phyloP scores from a whole-genome alignment of 1,140 invertebrate genomes.

The Leptinotarsa defecta region DNA sequence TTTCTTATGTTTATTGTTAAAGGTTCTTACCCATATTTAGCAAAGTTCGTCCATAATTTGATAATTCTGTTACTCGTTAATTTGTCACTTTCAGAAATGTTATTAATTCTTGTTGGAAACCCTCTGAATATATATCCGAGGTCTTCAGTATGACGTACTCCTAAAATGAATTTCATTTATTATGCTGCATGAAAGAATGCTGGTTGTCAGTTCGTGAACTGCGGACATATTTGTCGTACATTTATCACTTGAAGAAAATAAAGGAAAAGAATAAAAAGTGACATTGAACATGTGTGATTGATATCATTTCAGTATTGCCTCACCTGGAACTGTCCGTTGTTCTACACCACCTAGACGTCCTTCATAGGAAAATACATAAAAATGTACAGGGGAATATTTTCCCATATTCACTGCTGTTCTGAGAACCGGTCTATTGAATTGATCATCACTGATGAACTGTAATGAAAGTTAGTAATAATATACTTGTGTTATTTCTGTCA shows the following conservation, averaged over 20 bases:
- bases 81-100: slow-evolving; percentile 52
- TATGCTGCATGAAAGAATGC: too few species aligned
- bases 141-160: slow-evolving; percentile 67
- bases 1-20: too few species aligned
- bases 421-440: slow-evolving; percentile 43
- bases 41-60: slow-evolving; percentile 59
- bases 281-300: too few species aligned
- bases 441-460: slow-evolving; percentile 47
- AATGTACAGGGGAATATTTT: slow-evolving; percentile 38
- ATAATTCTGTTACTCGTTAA: slow-evolving; percentile 30
- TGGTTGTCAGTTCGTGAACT: too few species aligned
- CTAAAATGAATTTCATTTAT: slow-evolving; percentile 40
- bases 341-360: slow-evolving; percentile 34
- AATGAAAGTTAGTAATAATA: slow-evolving; percentile 17
- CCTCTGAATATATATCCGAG: slow-evolving; percentile 65
- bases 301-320: background rate
- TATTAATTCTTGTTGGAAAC: slow-evolving; percentile 45
- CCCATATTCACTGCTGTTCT: slow-evolving; percentile 39
- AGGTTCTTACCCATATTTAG: slow-evolving; percentile 50
- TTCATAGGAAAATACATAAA: slow-evolving; percentile 46
- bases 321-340: slow-evolving; percentile 9
- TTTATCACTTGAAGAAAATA: too few species aligned
- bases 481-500: background rate
- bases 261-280: too few species aligned
- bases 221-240: too few species aligned